Evolutionary conservation across 64 coral and sea anemone species (phyloP).

Genomic region (Montipora sp.): DNA sequence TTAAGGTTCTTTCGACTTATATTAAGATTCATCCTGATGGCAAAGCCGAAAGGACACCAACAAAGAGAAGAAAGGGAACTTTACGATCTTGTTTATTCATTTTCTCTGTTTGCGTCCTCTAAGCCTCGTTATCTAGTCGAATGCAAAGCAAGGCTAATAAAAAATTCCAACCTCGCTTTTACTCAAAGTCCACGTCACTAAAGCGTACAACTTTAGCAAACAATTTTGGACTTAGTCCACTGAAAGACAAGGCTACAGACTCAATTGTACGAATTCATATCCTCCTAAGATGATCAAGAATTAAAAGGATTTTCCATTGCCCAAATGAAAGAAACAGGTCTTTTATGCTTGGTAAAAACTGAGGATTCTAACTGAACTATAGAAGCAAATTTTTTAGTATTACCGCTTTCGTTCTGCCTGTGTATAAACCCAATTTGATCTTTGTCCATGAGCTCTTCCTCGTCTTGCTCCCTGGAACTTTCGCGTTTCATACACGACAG

Average conservation of each 20-base stretch:
- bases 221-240: too few relatives aligned
- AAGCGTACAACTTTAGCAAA: background rate
- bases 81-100: too few relatives aligned
- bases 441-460: conserved; percentile 28
- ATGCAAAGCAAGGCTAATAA: too few relatives aligned
- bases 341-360: background rate
- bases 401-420: background rate
- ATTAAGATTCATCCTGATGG: too few relatives aligned
- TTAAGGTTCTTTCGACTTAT: too few relatives aligned
- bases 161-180: too few relatives aligned
- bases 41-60: too few relatives aligned
- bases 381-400: background rate
- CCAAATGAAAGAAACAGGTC: conserved; percentile 33
- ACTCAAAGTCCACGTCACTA: background rate
- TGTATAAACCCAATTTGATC: background rate
- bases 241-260: too few relatives aligned
- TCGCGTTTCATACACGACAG: background rate
- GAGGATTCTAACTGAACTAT: background rate
- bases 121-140: too few relatives aligned
- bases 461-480: background rate
- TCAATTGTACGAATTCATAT: background rate
- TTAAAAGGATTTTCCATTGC: conserved; percentile 28
- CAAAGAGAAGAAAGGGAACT: too few relatives aligned
- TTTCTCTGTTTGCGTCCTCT: too few relatives aligned
- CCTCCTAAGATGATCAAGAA: background rate